These are phyloP conservation scores for Cheumatopsyche charites DNA, from an alignment of 1,140 invertebrate species.

Conservation along the genomic window DNA sequence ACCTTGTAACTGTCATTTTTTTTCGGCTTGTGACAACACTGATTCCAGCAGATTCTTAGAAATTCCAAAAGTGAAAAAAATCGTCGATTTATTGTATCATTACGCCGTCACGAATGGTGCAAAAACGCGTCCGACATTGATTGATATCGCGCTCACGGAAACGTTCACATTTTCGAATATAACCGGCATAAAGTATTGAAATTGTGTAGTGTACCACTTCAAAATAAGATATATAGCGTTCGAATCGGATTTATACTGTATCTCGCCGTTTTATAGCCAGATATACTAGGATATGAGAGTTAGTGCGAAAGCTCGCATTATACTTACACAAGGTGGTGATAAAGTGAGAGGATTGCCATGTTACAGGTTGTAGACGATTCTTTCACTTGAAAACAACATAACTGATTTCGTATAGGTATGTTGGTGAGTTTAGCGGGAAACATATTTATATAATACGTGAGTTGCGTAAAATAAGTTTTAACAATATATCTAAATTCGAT, in stretches of 20 bases:
- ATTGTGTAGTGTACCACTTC: conserved; percentile 1
- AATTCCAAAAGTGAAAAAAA: not conserved
- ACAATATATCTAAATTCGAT: too few species aligned
- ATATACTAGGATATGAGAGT: not conserved
- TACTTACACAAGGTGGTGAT: not conserved
- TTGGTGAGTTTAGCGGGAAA: too few species aligned
- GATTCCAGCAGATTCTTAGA: not conserved
- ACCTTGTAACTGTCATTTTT: too few species aligned
- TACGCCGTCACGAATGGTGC: not conserved
- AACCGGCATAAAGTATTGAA: too few species aligned
- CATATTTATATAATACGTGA: too few species aligned
- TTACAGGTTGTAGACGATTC: conserved; percentile 29
- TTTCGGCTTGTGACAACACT: not conserved
- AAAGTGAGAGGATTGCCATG: conserved; percentile 3
- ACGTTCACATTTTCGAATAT: conserved; percentile 12
- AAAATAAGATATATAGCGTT: conserved; percentile 25
- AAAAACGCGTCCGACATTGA: conserved; percentile 25
- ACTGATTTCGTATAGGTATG: not conserved
- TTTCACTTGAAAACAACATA: not conserved
- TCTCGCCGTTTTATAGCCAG: not conserved
- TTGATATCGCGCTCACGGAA: conserved; percentile 15
- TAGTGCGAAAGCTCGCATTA: not conserved
- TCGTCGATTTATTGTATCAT: not conserved
- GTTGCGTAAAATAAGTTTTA: too few species aligned
- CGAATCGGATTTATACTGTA: conserved; percentile 20